phyloP scores from a whole-genome alignment of 2,888 invertebrate genomes.

The Salpingus planirostris region DNA sequence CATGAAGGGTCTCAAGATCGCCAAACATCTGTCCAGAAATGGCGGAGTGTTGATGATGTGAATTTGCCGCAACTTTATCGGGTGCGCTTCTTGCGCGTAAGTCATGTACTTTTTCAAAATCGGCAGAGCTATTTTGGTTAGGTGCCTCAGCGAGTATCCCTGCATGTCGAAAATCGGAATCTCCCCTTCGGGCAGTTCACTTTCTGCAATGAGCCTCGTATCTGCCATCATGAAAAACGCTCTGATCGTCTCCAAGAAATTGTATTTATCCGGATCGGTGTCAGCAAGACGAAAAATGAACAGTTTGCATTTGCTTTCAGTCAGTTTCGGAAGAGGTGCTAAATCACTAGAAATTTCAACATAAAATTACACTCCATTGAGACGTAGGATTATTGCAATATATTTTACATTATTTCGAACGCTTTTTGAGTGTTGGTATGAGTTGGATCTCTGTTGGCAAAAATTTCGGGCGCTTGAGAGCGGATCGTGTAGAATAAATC shows the following conservation, averaged over 20 bases:
- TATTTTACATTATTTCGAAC: conserved; percentile 49
- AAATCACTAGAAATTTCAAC: conserved; percentile 50
- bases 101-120: conserved; percentile 61
- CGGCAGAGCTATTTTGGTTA: conserved; percentile 54
- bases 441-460: conserved; percentile 50
- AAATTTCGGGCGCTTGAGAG: conserved; percentile 51
- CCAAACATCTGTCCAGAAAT: conserved; percentile 54
- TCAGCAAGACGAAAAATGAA: conserved; percentile 57
- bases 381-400: conserved; percentile 1
- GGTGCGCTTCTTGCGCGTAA: conserved; percentile 65
- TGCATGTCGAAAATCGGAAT: conserved; percentile 64
- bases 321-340: conserved; percentile 56
- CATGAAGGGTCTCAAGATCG: conserved; percentile 56
- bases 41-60: conserved; percentile 59
- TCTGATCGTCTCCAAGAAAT: conserved; percentile 57
- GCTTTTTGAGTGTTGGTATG: conserved; percentile 46
- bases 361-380: conserved; percentile 3
- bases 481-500: conserved; percentile 48
- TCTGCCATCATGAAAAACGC: conserved; percentile 67
- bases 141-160: conserved; percentile 54
- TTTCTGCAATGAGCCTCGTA: conserved; percentile 50
- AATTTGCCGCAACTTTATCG: conserved; percentile 55
- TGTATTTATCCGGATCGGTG: conserved; percentile 54
- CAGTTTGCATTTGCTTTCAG: conserved; percentile 57
- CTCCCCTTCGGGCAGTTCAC: conserved; percentile 55